phyloP scores from a whole-genome alignment of 2,888 invertebrate genomes.

The Flabesymbios commensalis region DNA sequence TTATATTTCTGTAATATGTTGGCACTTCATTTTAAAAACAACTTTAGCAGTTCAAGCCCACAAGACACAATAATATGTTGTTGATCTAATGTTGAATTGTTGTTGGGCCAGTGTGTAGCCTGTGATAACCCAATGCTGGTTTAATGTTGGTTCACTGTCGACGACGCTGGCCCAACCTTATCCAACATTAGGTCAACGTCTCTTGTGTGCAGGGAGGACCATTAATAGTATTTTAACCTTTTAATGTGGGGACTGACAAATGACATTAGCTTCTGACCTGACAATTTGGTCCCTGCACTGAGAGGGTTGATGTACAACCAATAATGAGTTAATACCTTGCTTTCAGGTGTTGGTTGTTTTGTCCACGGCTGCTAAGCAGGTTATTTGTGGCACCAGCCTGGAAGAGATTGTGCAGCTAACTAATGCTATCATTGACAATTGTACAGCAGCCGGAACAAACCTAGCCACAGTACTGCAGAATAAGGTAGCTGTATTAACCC shows the following conservation, averaged over 20 bases:
- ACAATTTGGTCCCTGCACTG: background rate
- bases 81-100: too few relatives aligned
- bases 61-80: too few relatives aligned
- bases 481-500: conserved; percentile 25
- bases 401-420: conserved; percentile 18
- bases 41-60: too few relatives aligned
- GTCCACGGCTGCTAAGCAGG: background rate
- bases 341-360: conserved; percentile 15
- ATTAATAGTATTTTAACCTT: too few relatives aligned
- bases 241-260: background rate
- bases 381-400: conserved; percentile 8
- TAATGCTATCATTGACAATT: background rate
- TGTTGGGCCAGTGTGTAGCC: too few relatives aligned
- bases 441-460: background rate
- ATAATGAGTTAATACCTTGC: background rate
- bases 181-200: too few relatives aligned
- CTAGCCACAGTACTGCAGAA: conserved; percentile 22
- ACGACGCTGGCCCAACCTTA: too few relatives aligned
- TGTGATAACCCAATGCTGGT: too few relatives aligned
- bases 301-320: background rate
- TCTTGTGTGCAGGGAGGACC: too few relatives aligned
- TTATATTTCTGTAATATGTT: too few relatives aligned
- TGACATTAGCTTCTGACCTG: background rate
- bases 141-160: too few relatives aligned
- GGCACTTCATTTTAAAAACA: too few relatives aligned